A percentile compares a stretch with the other conserved stretches of the same genome.
Evolutionary conservation across 1,140 invertebrate genomes (phyloP).

Genomic region (Lanistes nyassanus): DNA sequence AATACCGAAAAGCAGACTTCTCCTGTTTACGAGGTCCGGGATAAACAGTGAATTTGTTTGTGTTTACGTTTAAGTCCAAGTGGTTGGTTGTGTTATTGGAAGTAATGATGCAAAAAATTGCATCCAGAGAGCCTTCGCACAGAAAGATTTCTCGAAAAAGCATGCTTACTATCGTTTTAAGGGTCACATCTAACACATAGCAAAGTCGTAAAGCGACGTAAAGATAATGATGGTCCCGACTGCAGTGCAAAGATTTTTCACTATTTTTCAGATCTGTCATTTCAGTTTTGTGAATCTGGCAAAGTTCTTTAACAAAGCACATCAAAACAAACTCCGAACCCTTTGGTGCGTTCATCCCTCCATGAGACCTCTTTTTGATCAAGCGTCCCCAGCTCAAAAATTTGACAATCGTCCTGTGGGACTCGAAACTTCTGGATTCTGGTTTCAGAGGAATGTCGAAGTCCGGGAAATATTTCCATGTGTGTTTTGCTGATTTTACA

Average conservation of each 20-base stretch:
- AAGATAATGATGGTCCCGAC: constrained; percentile 29
- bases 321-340: neutral
- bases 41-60: constrained; percentile 33
- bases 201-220: constrained; percentile 35
- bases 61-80: constrained; percentile 19
- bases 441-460: no score
- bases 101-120: constrained; percentile 47
- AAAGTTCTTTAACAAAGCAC: neutral
- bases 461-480: no score
- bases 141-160: constrained; percentile 38
- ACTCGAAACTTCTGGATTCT: no score
- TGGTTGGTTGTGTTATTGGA: constrained; percentile 29
- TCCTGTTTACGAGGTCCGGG: constrained; percentile 28
- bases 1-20: constrained; percentile 34
- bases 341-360: neutral
- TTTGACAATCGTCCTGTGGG: no score
- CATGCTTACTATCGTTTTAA: constrained; percentile 25
- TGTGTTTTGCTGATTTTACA: no score
- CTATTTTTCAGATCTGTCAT: neutral
- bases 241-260: no score
- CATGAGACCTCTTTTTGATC: no score
- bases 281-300: neutral
- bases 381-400: neutral
- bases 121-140: constrained; percentile 40
- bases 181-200: constrained; percentile 28